Evolutionary conservation across 2,888 invertebrate species (phyloP).

Genomic region (Nebria brevicollis): DNA sequence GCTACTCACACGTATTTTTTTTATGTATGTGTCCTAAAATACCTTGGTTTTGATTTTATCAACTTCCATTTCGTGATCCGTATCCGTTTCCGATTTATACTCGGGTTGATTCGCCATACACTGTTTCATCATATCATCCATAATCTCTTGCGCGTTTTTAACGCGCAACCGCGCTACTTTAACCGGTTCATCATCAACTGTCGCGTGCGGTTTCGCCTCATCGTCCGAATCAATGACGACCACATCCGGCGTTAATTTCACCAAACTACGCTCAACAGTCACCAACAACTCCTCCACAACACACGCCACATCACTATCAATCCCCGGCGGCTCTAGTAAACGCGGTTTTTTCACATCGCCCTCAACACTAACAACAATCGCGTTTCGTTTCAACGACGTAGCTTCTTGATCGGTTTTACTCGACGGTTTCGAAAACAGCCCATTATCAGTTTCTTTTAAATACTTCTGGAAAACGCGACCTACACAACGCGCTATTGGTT

Average conservation of each 20-base stretch:
- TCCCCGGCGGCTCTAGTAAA: slow-evolving; percentile 6
- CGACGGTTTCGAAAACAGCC: slow-evolving; percentile 36
- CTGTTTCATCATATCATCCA: slow-evolving; percentile 65
- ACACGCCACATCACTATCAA: slow-evolving; percentile 40
- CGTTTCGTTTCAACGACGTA: slow-evolving; percentile 51
- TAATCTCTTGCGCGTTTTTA: slow-evolving; percentile 61
- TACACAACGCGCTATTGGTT: slow-evolving; percentile 69
- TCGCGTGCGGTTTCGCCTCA: slow-evolving; percentile 48
- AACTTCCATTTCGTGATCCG: slow-evolving; percentile 54
- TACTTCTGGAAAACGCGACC: slow-evolving; percentile 71
- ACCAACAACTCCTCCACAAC: slow-evolving; percentile 52
- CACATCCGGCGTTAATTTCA: slow-evolving; percentile 50
- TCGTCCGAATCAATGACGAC: slow-evolving; percentile 55
- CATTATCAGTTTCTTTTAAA: slow-evolving; percentile 61
- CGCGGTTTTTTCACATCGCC: slow-evolving; percentile 26
- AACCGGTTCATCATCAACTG: neutral
- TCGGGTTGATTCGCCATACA: slow-evolving; percentile 60
- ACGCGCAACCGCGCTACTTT: slow-evolving; percentile 32
- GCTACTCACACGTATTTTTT: too few species aligned
- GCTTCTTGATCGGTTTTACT: slow-evolving; percentile 48
- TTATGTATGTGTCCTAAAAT: too few species aligned
- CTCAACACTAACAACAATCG: slow-evolving; percentile 41
- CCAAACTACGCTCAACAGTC: slow-evolving; percentile 41
- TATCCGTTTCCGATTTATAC: slow-evolving; percentile 53
- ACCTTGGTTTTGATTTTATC: slow-evolving; percentile 50